These are phyloP conservation scores for Pseudanteris insignis DNA, from an alignment of 2,888 invertebrate species.

Conservation along the genomic window DNA sequence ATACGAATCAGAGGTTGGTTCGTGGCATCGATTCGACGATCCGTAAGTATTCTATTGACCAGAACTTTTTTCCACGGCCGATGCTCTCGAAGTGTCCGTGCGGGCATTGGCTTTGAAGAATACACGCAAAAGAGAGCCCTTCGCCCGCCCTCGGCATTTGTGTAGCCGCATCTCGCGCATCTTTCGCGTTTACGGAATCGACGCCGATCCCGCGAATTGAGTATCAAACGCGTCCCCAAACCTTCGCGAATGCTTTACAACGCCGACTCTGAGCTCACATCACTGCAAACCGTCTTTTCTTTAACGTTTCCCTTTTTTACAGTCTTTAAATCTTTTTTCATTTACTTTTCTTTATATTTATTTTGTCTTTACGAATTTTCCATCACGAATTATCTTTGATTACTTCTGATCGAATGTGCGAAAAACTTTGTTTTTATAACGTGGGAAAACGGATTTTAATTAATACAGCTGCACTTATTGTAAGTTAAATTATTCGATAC, in stretches of 20 bases:
- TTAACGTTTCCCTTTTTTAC: slow-evolving; percentile 38
- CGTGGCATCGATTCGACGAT: slow-evolving; percentile 44
- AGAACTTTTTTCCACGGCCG: slow-evolving; percentile 45
- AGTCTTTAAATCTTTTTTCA: slow-evolving; percentile 33
- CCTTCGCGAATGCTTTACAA: slow-evolving; percentile 37
- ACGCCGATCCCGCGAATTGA: slow-evolving; percentile 40
- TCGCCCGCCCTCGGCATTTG: slow-evolving; percentile 30
- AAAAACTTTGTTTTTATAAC: no score
- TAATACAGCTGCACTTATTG: no score
- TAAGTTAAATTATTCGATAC: no score
- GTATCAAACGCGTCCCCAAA: slow-evolving; percentile 40
- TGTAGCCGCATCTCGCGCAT: slow-evolving; percentile 28
- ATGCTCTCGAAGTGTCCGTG: slow-evolving; percentile 46
- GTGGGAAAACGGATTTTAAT: no score
- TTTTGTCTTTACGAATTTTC: not conserved
- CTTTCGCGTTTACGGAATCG: slow-evolving; percentile 40
- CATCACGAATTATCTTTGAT: no score
- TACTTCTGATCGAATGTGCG: no score
- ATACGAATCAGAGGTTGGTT: slow-evolving; percentile 40
- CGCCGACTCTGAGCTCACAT: slow-evolving; percentile 25
- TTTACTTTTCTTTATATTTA: not conserved
- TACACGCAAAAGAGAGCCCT: slow-evolving; percentile 41
- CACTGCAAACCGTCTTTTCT: slow-evolving; percentile 20
- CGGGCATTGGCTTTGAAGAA: slow-evolving; percentile 46
- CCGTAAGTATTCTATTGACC: slow-evolving; percentile 46